Conservation (phyloP, 2,888 invertebrate genomes). For the Dinocampus coccinellae region DNA sequence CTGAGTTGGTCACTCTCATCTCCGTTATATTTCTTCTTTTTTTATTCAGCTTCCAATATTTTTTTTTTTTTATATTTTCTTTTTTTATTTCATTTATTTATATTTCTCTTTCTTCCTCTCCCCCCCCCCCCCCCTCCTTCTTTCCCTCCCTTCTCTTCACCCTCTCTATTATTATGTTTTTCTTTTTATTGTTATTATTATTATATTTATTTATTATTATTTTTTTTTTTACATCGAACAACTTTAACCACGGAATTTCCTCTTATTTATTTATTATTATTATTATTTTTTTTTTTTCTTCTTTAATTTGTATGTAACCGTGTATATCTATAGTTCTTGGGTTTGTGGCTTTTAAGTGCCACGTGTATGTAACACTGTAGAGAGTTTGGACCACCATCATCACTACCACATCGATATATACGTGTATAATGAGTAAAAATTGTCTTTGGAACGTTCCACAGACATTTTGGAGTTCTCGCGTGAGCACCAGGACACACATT, state of each 20-base stretch:
- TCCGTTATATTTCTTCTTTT: background rate
- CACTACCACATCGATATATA: background rate
- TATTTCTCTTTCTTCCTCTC: no score
- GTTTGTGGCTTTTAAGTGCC: background rate
- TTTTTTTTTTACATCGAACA: background rate
- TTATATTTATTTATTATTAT: background rate
- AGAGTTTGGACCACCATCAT: background rate
- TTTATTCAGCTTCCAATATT: background rate
- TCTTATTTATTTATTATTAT: background rate
- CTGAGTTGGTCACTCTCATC: conserved; percentile 54
- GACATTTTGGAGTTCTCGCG: background rate
- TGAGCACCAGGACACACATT: background rate
- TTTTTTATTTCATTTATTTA: background rate
- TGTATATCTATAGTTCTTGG: no score
- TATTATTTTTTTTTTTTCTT: background rate
- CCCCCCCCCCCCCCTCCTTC: conserved; percentile 16
- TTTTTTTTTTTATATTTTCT: background rate
- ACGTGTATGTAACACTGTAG: background rate
- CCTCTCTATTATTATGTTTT: background rate
- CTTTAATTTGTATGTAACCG: background rate
- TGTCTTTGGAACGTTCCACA: background rate
- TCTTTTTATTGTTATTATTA: background rate
- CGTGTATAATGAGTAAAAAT: background rate
- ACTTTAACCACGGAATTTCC: background rate
- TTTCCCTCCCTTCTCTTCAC: background rate